These are phyloP conservation scores for Sphenopsis melanotis DNA, from an alignment of 2,797 vertebrate species.

Conservation along the genomic window DNA sequence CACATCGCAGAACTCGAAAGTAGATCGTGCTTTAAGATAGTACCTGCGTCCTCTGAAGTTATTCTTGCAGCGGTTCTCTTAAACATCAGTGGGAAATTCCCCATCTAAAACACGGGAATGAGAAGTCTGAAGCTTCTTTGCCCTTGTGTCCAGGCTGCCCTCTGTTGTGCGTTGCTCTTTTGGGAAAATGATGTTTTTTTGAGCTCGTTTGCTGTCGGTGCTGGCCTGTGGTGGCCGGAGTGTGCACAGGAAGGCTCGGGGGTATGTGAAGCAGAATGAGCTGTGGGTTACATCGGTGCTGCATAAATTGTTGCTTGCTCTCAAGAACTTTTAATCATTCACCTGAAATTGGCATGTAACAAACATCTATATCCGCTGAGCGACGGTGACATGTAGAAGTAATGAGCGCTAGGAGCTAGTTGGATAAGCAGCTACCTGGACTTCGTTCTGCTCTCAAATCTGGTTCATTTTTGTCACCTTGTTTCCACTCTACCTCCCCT, in stretches of 20 bases:
- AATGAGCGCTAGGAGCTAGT: fast-evolving
- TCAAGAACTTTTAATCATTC: neutral
- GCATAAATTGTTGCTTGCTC: neutral
- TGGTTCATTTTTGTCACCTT: neutral
- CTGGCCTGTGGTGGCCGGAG: neutral
- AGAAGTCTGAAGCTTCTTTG: neutral
- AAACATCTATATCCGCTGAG: fast-evolving
- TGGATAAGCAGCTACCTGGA: neutral
- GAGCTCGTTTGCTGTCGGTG: neutral
- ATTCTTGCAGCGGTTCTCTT: neutral
- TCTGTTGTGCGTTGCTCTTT: fast-evolving
- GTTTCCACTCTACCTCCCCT: neutral
- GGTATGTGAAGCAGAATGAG: fast-evolving
- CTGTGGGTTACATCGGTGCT: neutral
- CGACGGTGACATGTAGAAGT: fast-evolving
- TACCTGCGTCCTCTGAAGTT: neutral
- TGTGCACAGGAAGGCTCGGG: neutral
- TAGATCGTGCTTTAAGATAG: neutral
- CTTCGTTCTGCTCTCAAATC: neutral
- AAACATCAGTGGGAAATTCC: neutral
- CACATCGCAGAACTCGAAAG: neutral
- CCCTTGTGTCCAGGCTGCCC: neutral
- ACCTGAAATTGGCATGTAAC: neutral
- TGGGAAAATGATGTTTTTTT: neutral
- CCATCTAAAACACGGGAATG: neutral